phyloP scores from a whole-genome alignment of 2,888 invertebrate species.

The Pimpla rufipes region DNA sequence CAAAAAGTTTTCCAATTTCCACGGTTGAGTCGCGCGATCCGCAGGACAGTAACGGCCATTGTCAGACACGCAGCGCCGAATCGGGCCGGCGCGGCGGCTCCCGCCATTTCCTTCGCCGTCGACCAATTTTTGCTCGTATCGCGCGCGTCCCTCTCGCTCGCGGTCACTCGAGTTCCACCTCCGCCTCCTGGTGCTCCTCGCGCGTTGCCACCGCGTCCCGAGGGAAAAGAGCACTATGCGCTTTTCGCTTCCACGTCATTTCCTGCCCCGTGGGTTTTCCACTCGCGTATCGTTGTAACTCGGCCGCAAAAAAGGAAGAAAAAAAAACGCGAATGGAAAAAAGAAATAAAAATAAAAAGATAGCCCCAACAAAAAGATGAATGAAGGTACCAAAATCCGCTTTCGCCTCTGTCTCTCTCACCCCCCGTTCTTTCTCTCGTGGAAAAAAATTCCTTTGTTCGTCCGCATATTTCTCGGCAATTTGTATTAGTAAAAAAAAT shows the following conservation, averaged over 20 bases:
- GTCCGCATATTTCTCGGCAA: background rate
- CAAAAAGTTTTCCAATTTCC: conserved; percentile 71
- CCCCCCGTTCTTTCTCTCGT: too few relatives aligned
- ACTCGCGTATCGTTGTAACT: conserved; percentile 5
- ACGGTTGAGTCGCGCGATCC: conserved; percentile 13
- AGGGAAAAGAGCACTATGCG: conserved; percentile 16
- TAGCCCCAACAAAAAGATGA: conserved; percentile 21
- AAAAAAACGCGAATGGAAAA: conserved; percentile 12
- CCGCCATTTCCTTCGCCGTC: conserved; percentile 15
- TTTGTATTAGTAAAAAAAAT: conserved; percentile 1
- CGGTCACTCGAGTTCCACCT: background rate
- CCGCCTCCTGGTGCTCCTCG: too few relatives aligned
- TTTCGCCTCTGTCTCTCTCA: background rate
- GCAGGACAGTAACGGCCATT: conserved; percentile 6
- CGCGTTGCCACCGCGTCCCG: background rate
- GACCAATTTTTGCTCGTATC: conserved; percentile 50
- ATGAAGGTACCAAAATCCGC: background rate
- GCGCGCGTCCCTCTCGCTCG: background rate
- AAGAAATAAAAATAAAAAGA: background rate
- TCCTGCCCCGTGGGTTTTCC: conserved; percentile 38
- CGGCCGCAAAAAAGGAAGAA: background rate
- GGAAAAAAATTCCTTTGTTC: conserved; percentile 1
- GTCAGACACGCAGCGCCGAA: conserved; percentile 28
- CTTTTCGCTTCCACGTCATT: conserved; percentile 46
- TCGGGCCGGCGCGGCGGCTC: background rate